Evolutionary conservation across 2,113 vertebrate genomes (phyloP), one percentile per base, ranked within the genome.

Genomic region (Sinocyclocheilus maitianheensis): DNA sequence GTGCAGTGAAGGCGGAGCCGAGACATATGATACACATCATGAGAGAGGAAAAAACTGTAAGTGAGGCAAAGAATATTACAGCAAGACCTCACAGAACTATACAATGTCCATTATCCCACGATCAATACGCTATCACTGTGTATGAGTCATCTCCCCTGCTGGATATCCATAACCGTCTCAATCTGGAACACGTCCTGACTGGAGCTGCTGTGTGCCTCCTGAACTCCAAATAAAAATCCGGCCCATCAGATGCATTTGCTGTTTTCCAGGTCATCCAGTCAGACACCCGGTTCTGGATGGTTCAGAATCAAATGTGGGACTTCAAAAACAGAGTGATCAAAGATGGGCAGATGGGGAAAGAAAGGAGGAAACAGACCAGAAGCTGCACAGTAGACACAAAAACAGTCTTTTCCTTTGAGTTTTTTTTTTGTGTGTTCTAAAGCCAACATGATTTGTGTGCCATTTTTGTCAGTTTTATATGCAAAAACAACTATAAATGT

Each of bases 111-210:
- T 76, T 89, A 86, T 78, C 37, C 24, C 71, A 72, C 14, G 71
- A 86, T 89, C 85, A n/a, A 89, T 89, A 81, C 77, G 18, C 9
- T 71, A 72, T 86, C 77, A 62, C 67, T 22, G 76, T 12, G 75
- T 74, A 63, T 85, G 87, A 86, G 55, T 86, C 88, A 81, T 69
- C 34, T 53, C 69, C 53, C 60, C 77, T 69, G 83, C 46, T 51
- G 46, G 10, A 46, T 72, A 58, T 48, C 67, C 81, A 53, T 71
- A 40, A 58, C 34, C 65, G 9, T 40, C 67, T 74, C 77, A 72
- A 48, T 62, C 67, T 62, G 79, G 53, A 71, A 74, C 63, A 80
- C 4, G 18, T 20, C 12, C 20, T 18, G 63, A 46, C 81, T 37
- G 62, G 14, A 75, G 48, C 51, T 85, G 69, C 86, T 55, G 69